Evolutionary conservation across 2,113 vertebrate genomes (phyloP), one percentile per base, ranked within the genome.

Genomic region (Panthera leo): DNA sequence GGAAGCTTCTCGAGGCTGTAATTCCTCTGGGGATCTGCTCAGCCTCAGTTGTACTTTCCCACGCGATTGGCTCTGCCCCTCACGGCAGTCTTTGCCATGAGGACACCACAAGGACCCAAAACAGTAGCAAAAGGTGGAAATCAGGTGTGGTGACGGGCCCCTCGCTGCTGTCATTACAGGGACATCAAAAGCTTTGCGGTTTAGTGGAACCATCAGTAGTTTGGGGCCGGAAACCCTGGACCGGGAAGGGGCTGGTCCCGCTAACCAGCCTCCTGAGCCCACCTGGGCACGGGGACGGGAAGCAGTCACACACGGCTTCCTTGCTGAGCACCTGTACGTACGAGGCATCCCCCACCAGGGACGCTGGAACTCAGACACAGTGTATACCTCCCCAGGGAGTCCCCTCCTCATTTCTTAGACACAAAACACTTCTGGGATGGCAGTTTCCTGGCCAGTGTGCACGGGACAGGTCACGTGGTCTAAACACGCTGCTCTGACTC

Each of bases 11-110:
- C 3, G 0, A 4, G 42, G 14, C 58, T 39, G 23, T 0, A 7
- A 6, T 12, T 31, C n/a, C 8, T 0, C 2, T 0, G 34, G 34
- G 25, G 6, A 45, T 4, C 25, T 25, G 6, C 18, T 29, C 36
- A 0, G 3, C 55, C 39, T 53, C 61, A n/a, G 2, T 1, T 12
- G 31, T 3, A 31, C 71, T 10, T 53, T 31, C 21, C 18, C 4
- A 5, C 10, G 7, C 0, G 1, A 1, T 7, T 1, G 0, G 7
- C 7, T 55, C 51, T 36, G 1, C 21, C 36, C 31, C 19, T 45
- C 42, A 27, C 42, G 9, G 25, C 14, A 76, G 70, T 19, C 39
- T 23, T 16, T 9, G 8, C 55, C 42, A 34, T 5, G 11, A 18
- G 0, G 15, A 71, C 25, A 16, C 42, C 42, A 34, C 11, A 11